Evolutionary conservation across 92 coral and sea anemone genomes (phyloP).

Genomic region (Parazoanthus atlanticus): DNA sequence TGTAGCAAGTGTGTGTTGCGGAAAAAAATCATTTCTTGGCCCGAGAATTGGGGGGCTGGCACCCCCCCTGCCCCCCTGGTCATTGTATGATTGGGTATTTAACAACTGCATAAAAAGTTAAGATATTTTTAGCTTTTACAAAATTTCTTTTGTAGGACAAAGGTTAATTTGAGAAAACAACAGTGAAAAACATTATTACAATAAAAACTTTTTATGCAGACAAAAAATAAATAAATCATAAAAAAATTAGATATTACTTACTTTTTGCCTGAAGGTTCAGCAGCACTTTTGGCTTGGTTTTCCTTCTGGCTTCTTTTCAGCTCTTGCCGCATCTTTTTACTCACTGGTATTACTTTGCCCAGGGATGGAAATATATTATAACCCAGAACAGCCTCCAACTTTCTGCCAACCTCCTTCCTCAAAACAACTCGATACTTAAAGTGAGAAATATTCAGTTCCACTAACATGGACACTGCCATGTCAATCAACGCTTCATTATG

Average conservation of each 20-base stretch:
- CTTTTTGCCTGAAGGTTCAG: neutral
- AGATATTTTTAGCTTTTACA: no score
- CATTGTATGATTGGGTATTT: no score
- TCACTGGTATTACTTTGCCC: neutral
- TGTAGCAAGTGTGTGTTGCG: no score
- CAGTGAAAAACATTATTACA: no score
- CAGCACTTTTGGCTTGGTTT: neutral
- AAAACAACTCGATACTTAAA: conserved; percentile 9
- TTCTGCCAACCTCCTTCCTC: conserved; percentile 41
- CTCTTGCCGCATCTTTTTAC: neutral
- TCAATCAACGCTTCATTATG: neutral
- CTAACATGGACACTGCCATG: conserved; percentile 2
- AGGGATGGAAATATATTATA: conserved; percentile 40
- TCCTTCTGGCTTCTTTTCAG: neutral
- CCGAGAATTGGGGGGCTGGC: no score
- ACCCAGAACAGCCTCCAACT: conserved; percentile 23
- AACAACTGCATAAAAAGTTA: no score
- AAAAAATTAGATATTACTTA: neutral
- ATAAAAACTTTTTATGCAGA: no score
- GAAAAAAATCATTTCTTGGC: no score
- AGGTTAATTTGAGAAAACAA: no score
- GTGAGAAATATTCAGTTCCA: conserved; percentile 19
- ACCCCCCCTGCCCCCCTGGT: no score
- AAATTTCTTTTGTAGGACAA: no score
- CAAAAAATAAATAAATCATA: no score